Evolutionary conservation across 1,140 invertebrate genomes (phyloP).

Genomic region (Agrypnia vestita): DNA sequence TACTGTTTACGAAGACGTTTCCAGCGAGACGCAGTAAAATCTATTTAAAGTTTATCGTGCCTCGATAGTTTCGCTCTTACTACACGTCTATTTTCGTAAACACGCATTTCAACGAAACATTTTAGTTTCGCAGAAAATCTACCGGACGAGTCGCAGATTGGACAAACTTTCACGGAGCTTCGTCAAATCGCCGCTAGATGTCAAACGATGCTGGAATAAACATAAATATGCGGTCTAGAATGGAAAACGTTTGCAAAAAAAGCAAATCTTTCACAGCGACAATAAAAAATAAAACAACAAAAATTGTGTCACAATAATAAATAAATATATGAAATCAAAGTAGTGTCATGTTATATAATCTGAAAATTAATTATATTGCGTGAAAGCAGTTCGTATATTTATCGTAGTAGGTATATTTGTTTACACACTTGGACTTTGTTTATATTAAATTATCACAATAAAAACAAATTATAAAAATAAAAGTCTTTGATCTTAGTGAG

Average conservation of each 20-base stretch:
- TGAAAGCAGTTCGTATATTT: too few species aligned
- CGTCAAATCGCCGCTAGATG: conserved; percentile 11
- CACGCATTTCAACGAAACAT: not conserved
- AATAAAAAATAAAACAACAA: too few species aligned
- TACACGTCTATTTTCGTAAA: conserved; percentile 19
- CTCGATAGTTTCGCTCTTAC: not conserved
- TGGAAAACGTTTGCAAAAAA: not conserved
- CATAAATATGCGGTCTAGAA: not conserved
- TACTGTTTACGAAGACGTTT: conserved; percentile 4
- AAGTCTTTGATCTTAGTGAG: too few species aligned
- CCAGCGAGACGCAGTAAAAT: conserved; percentile 6
- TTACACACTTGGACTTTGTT: too few species aligned
- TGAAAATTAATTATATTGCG: too few species aligned
- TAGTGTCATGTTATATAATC: too few species aligned
- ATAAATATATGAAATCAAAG: too few species aligned
- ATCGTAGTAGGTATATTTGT: too few species aligned
- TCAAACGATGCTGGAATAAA: not conserved
- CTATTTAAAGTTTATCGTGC: conserved; percentile 8
- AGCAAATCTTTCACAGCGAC: not conserved
- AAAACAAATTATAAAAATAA: too few species aligned
- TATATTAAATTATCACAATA: too few species aligned
- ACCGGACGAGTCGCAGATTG: not conserved
- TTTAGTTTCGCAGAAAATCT: not conserved
- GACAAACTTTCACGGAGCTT: conserved; percentile 1
- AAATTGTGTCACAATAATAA: too few species aligned